phyloP scores from a whole-genome alignment of 1,140 invertebrate genomes.

The Cotesia chilonis region DNA sequence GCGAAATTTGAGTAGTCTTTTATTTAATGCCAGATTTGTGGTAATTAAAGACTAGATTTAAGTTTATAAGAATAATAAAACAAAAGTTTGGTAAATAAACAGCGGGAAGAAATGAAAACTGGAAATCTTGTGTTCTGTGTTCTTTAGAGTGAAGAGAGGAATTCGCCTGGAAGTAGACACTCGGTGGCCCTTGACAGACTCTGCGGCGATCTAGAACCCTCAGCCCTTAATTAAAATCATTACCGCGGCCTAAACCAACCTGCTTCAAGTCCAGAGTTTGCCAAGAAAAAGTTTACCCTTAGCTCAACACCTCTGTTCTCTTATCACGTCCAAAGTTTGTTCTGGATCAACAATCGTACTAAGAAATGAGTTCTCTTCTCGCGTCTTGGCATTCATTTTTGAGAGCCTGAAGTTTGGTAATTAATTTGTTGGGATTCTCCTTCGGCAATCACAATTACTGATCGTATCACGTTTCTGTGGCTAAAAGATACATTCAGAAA shows the following conservation, averaged over 20 bases:
- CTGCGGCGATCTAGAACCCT: constrained; percentile 34
- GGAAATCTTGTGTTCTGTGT: too few relatives aligned
- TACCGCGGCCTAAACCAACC: constrained; percentile 28
- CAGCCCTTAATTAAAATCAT: constrained; percentile 45
- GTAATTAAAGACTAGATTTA: too few relatives aligned
- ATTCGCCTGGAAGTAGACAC: constrained; percentile 28
- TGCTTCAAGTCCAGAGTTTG: background rate
- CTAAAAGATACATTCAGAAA: too few relatives aligned
- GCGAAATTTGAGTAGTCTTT: too few relatives aligned
- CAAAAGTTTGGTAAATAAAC: constrained; percentile 30
- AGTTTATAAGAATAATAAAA: background rate
- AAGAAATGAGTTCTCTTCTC: too few relatives aligned
- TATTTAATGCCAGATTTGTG: too few relatives aligned
- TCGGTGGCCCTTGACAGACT: constrained; percentile 28
- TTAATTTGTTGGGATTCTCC: too few relatives aligned
- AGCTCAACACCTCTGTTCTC: constrained; percentile 34
- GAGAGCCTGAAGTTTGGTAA: too few relatives aligned
- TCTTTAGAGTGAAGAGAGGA: background rate
- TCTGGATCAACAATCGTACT: constrained; percentile 33
- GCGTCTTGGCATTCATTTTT: too few relatives aligned
- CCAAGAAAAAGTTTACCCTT: constrained; percentile 37
- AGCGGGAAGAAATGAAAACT: constrained; percentile 24
- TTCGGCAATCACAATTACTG: too few relatives aligned
- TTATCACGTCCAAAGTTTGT: constrained; percentile 41
- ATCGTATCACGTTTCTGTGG: too few relatives aligned